These are phyloP conservation scores for Naso thynnoides DNA, from an alignment of 2,797 vertebrate species.

Conservation along the genomic window DNA sequence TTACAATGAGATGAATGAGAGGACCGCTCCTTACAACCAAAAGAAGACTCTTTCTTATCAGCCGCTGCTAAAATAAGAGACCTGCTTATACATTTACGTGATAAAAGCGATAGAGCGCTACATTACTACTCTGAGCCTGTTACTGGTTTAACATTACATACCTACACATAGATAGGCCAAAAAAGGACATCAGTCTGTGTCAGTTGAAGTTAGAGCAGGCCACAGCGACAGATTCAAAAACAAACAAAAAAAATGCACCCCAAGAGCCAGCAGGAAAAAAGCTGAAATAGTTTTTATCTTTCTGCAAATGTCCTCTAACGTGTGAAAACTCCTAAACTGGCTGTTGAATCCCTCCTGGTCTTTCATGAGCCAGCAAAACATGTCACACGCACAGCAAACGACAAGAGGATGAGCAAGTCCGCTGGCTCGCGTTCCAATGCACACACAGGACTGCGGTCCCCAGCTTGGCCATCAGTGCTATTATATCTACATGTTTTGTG, in stretches of 20 bases:
- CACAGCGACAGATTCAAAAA: not conserved
- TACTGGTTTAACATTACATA: not conserved
- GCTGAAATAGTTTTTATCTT: not conserved
- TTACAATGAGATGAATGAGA: constrained; percentile 80
- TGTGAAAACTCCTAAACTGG: not conserved
- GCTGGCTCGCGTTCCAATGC: not conserved
- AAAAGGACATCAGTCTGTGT: not conserved
- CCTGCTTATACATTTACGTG: not conserved
- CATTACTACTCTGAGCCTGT: not conserved
- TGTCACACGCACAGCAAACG: constrained; percentile 22
- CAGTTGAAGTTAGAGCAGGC: not conserved
- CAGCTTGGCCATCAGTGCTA: not conserved
- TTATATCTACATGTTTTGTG: not conserved
- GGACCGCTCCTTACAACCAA: constrained; percentile 83
- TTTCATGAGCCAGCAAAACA: constrained; percentile 16
- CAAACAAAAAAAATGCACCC: not conserved
- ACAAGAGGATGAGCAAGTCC: not conserved
- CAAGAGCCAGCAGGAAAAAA: not conserved
- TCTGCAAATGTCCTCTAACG: constrained; percentile 8
- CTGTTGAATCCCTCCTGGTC: not conserved
- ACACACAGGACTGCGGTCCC: not conserved
- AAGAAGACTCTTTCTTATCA: constrained; percentile 32
- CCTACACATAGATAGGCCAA: not conserved
- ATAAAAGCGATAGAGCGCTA: not conserved
- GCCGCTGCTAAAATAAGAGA: not conserved